Conservation (phyloP, 2,888 invertebrate species). For the Tiliacea citrago region DNA sequence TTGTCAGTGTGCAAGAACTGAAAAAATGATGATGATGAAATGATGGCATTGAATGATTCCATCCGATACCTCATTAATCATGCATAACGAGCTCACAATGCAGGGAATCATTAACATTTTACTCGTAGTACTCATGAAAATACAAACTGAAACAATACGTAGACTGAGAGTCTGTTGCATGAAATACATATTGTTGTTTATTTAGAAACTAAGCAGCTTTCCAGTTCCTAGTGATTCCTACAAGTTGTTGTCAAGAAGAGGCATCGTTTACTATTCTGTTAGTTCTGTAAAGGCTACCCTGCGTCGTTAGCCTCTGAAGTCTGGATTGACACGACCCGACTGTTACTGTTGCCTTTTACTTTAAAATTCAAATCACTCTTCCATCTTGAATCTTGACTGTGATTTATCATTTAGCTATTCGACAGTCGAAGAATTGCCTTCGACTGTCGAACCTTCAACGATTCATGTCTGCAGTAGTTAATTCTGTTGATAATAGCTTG, state of each 20-base stretch:
- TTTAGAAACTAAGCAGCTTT: background rate
- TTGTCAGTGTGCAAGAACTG: too few species aligned
- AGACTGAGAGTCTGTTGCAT: background rate
- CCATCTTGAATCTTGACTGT: background rate
- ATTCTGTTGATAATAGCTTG: background rate
- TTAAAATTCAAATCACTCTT: conserved; percentile 14
- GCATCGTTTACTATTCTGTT: conserved; percentile 17
- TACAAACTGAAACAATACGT: background rate
- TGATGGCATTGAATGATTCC: background rate
- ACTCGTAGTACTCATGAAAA: background rate
- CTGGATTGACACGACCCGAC: background rate
- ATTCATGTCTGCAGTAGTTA: background rate
- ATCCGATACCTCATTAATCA: background rate
- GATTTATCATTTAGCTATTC: conserved; percentile 9
- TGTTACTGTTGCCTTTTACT: background rate
- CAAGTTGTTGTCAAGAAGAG: conserved; percentile 12
- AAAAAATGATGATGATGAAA: too few species aligned
- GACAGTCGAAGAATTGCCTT: background rate
- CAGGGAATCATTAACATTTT: background rate
- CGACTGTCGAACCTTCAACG: too few species aligned
- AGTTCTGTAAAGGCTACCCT: conserved; percentile 1
- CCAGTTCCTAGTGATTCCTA: background rate
- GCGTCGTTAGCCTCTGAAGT: background rate
- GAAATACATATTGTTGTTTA: conserved; percentile 16
- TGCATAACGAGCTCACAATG: background rate